Conservation (phyloP, 2,888 invertebrate genomes). For the Sminthurinus aureus region DNA sequence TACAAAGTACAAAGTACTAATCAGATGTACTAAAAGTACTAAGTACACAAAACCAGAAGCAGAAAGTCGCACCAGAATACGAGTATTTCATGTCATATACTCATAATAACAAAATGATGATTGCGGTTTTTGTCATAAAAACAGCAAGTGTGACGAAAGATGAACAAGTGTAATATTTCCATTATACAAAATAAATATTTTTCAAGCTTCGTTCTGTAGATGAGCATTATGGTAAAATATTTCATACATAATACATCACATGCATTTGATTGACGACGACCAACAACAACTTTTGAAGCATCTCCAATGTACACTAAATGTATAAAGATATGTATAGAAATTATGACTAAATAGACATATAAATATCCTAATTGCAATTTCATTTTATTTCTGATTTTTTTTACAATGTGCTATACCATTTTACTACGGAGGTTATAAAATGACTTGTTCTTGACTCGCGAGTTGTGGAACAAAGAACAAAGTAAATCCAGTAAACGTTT, state of each 20-base stretch:
- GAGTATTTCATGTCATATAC: neutral
- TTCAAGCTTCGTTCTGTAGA: neutral
- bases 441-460: no score
- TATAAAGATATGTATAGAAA: no score
- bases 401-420: neutral
- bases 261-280: neutral
- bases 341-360: no score
- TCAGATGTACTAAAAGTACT: neutral
- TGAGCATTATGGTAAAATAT: no score
- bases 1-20: no score
- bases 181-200: neutral
- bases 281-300: no score
- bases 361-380: neutral
- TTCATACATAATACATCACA: neutral
- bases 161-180: neutral
- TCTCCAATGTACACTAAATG: no score
- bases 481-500: no score
- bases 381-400: neutral
- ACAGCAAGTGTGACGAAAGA: conserved; percentile 23
- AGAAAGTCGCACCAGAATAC: neutral
- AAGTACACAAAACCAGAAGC: neutral
- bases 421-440: no score
- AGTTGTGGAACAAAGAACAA: no score
- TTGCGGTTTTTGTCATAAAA: neutral
- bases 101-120: neutral